Conservation (phyloP, 2,888 invertebrate species). For the Epistrophe eligans region DNA sequence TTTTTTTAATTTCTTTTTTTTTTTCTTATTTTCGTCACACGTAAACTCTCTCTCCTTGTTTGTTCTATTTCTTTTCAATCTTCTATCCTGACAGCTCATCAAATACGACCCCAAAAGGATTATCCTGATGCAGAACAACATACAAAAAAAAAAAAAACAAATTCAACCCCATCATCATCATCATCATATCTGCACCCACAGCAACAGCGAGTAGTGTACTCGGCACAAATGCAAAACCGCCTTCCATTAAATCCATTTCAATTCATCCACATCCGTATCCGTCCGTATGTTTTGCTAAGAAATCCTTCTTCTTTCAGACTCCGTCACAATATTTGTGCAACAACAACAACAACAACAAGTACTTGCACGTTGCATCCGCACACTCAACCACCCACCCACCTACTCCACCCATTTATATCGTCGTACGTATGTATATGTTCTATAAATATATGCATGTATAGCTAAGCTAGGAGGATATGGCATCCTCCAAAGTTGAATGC, state of each 20-base stretch:
- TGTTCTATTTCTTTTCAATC: slow-evolving; percentile 64
- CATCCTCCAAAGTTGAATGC: slow-evolving; percentile 72
- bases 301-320: slow-evolving; percentile 54
- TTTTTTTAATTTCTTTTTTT: slow-evolving; percentile 8
- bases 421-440: background rate
- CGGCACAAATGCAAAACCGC: slow-evolving; percentile 23
- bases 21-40: slow-evolving; percentile 23
- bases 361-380: slow-evolving; percentile 25
- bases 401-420: background rate
- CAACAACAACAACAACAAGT: slow-evolving; percentile 52
- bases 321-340: slow-evolving; percentile 70
- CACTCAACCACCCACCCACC: background rate
- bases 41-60: slow-evolving; percentile 38
- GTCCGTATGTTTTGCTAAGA: slow-evolving; percentile 63
- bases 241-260: slow-evolving; percentile 62
- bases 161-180: background rate
- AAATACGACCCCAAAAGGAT: slow-evolving; percentile 67
- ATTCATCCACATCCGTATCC: slow-evolving; percentile 53
- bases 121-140: slow-evolving; percentile 32
- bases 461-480: slow-evolving; percentile 24
- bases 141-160: slow-evolving; percentile 24
- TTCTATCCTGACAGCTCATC: slow-evolving; percentile 70
- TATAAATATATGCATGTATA: background rate
- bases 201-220: background rate
- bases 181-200: background rate